phyloP scores from a whole-genome alignment of 1,140 invertebrate genomes.

The Arion vulgaris region DNA sequence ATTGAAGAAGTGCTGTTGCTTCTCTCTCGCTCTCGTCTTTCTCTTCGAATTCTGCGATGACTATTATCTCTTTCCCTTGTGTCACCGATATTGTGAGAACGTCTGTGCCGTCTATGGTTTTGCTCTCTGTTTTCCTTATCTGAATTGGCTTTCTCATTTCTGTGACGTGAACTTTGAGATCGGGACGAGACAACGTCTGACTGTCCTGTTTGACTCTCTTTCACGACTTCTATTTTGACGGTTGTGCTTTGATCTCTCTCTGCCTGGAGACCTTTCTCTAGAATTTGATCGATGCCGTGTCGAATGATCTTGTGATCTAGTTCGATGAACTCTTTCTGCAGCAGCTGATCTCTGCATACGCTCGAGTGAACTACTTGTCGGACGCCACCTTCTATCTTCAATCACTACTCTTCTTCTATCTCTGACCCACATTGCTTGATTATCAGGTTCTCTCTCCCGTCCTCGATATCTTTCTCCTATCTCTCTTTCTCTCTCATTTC shows the following conservation, averaged over 20 bases:
- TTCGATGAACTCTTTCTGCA: background rate
- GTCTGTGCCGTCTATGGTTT: background rate
- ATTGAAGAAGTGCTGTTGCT: slow-evolving; percentile 13
- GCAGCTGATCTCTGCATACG: background rate
- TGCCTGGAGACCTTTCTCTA: background rate
- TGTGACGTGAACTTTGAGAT: background rate
- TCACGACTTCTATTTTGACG: background rate
- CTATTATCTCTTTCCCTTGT: slow-evolving; percentile 1
- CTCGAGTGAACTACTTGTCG: background rate
- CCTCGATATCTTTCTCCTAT: slow-evolving; percentile 21
- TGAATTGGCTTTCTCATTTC: background rate
- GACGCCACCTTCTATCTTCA: slow-evolving; percentile 6
- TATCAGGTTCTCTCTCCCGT: slow-evolving; percentile 4
- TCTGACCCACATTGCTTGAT: background rate
- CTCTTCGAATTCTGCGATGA: background rate
- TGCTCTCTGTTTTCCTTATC: slow-evolving; percentile 8
- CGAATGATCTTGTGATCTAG: background rate
- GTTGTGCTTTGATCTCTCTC: background rate
- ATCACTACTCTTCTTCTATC: background rate
- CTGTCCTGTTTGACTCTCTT: background rate
- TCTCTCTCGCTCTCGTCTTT: slow-evolving; percentile 19
- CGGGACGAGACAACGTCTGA: background rate
- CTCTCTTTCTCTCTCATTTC: slow-evolving; percentile 28
- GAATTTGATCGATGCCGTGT: slow-evolving; percentile 10
- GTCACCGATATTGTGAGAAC: slow-evolving; percentile 2